phyloP scores from a whole-genome alignment of 2,888 invertebrate genomes.

The Taphrorychus bicolor region DNA sequence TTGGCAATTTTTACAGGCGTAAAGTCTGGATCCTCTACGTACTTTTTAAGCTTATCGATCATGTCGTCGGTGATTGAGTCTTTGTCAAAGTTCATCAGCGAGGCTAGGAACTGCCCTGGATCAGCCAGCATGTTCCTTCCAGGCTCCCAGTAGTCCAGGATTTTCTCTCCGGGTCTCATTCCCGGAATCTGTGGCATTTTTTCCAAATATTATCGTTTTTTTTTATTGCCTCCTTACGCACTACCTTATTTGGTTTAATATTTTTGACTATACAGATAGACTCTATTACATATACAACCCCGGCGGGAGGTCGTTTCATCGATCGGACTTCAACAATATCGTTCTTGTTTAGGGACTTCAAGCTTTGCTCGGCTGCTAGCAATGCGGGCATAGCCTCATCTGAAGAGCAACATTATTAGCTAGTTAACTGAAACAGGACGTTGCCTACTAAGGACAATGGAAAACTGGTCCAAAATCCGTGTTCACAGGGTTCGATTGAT shows the following conservation, averaged over 20 bases:
- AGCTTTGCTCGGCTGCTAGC: conserved; percentile 81
- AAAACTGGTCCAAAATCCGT: too few species aligned
- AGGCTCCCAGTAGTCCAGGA: conserved; percentile 90
- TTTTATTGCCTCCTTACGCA: too few species aligned
- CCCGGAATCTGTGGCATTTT: conserved; percentile 63
- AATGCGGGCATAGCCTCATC: conserved; percentile 87
- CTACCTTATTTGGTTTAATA: conserved; percentile 75
- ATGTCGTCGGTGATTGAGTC: conserved; percentile 82
- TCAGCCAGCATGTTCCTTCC: conserved; percentile 83
- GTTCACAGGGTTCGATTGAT: too few species aligned
- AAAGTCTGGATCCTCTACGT: conserved; percentile 79
- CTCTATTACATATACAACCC: conserved; percentile 83
- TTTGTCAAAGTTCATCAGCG: conserved; percentile 87
- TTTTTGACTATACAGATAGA: conserved; percentile 84
- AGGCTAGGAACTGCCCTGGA: conserved; percentile 81
- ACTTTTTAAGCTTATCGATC: conserved; percentile 81
- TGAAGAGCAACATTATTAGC: too few species aligned
- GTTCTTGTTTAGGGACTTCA: conserved; percentile 88
- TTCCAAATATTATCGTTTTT: neutral
- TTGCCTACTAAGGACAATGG: too few species aligned
- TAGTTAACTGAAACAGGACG: neutral
- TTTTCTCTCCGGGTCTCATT: conserved; percentile 76
- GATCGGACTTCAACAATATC: conserved; percentile 92
- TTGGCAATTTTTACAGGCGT: conserved; percentile 79
- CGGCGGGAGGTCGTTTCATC: conserved; percentile 90